A percentile compares a stretch with the other conserved stretches of the same genome.
Evolutionary conservation across 1,140 invertebrate species (phyloP).

Genomic region (Atta colombica): DNA sequence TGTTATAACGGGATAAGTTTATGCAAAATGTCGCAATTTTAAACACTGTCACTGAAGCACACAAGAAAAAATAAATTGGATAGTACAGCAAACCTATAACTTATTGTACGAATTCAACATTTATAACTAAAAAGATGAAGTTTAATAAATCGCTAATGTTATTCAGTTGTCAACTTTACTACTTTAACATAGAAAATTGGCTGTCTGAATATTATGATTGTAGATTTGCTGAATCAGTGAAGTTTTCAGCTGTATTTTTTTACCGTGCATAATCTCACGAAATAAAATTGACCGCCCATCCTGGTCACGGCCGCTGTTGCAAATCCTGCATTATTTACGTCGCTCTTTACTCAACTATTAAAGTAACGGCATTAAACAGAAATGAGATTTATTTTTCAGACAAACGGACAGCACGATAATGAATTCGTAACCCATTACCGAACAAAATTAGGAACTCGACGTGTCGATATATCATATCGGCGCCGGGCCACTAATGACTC

Average conservation of each 20-base stretch:
- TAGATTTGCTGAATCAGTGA: no score
- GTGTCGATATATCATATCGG: constrained; percentile 62
- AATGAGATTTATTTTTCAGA: constrained; percentile 52
- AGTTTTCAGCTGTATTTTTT: no score
- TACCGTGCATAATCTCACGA: background rate
- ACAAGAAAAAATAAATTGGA: no score
- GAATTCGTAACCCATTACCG: constrained; percentile 63
- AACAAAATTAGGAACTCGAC: constrained; percentile 58
- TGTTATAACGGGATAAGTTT: no score
- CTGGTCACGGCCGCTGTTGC: background rate
- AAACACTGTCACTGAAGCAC: background rate
- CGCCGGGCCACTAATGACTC: constrained; percentile 60
- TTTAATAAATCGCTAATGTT: no score
- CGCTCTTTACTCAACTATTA: background rate
- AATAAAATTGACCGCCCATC: constrained; percentile 6
- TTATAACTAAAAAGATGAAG: no score
- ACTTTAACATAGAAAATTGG: no score
- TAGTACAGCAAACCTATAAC: no score
- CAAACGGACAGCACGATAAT: constrained; percentile 43
- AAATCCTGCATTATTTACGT: constrained; percentile 20
- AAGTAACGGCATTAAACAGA: constrained; percentile 46
- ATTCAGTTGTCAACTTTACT: no score
- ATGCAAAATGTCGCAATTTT: background rate
- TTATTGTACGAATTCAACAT: no score
- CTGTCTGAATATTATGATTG: no score